A percentile compares a stretch with the other conserved stretches of the same genome.
These are phyloP conservation scores for Hydrophis major DNA, from an alignment of 2,797 vertebrate species.

Conservation along the genomic window DNA sequence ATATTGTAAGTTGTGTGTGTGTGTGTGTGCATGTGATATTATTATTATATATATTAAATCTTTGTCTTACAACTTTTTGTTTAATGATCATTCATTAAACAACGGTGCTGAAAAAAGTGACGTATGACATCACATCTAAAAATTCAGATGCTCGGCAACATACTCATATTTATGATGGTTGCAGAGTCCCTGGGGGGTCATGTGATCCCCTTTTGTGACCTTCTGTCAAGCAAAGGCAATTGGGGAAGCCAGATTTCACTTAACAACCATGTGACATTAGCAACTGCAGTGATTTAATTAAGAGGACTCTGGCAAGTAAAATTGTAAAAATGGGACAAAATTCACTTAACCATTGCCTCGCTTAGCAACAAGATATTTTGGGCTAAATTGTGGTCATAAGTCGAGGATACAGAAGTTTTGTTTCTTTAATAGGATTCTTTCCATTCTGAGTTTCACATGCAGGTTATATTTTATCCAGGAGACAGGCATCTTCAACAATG, in stretches of 20 bases:
- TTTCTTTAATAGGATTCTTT: neutral
- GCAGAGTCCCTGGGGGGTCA: neutral
- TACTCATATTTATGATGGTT: neutral
- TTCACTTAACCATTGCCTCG: neutral
- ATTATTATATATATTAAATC: neutral
- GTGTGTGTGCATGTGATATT: too few relatives aligned
- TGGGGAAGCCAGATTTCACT: neutral
- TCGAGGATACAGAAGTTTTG: neutral
- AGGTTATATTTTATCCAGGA: neutral
- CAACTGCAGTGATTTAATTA: too few relatives aligned
- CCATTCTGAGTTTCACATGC: neutral
- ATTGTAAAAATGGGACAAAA: neutral
- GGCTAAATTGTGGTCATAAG: neutral
- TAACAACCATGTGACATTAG: neutral
- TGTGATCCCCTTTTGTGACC: neutral
- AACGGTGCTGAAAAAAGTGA: neutral
- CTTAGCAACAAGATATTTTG: neutral
- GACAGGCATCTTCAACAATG: neutral
- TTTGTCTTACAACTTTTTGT: neutral
- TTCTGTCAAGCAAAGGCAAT: neutral
- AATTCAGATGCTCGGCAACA: neutral
- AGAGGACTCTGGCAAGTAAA: neutral
- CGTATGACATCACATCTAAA: neutral
- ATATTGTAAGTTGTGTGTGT: neutral
- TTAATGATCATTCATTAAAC: neutral